Evolutionary conservation across 2,113 vertebrate species (phyloP).

Genomic region (Canis aureus): DNA sequence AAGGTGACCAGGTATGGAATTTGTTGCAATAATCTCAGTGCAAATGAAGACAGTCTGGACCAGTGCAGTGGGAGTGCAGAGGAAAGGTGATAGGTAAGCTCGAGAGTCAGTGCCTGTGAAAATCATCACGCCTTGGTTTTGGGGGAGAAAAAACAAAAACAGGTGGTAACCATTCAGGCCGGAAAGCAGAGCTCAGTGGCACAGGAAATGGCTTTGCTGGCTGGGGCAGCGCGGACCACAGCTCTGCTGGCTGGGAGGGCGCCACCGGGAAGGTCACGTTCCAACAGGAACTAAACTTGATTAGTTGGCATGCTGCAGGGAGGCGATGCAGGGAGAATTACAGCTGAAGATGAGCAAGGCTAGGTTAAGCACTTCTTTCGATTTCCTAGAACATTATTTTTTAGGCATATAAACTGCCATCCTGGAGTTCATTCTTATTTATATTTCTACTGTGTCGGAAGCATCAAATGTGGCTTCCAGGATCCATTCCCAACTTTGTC

Average conservation of each 20-base stretch:
- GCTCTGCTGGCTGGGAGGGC: background rate
- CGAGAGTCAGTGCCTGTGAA: background rate
- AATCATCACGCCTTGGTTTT: background rate
- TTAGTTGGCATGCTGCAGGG: background rate
- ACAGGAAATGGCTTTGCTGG: background rate
- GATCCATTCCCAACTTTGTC: background rate
- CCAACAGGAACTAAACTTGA: background rate
- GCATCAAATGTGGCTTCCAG: background rate
- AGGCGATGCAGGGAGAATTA: background rate
- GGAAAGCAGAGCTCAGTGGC: background rate
- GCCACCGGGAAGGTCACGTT: background rate
- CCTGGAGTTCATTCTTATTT: background rate
- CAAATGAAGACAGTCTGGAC: background rate
- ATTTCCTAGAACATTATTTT: background rate
- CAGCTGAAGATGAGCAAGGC: background rate
- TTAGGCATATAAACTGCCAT: background rate
- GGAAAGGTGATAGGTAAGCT: background rate
- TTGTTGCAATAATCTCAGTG: background rate
- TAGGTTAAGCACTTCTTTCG: background rate
- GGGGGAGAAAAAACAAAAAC: background rate
- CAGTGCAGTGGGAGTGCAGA: too few relatives aligned
- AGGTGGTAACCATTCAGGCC: too few relatives aligned
- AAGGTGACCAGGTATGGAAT: background rate
- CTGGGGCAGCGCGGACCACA: too few relatives aligned
- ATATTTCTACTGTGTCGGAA: background rate